A percentile compares a stretch with the other conserved stretches of the same genome.
phyloP scores from a whole-genome alignment of 2,113 vertebrate species.

The Chrysemys picta region DNA sequence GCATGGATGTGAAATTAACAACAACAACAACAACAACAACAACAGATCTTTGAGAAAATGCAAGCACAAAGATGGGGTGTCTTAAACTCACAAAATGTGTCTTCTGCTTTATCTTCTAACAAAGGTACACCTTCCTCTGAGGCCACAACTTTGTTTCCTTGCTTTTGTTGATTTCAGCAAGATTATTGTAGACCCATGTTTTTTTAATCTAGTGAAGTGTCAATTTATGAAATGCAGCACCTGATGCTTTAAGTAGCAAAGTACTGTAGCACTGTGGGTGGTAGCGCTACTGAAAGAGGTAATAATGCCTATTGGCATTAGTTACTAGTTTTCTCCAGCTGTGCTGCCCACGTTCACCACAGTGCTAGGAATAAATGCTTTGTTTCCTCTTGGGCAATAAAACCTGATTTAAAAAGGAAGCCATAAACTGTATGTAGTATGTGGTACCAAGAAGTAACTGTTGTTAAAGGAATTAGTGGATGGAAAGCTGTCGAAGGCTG shows the following conservation, averaged over 20 bases:
- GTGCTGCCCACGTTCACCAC: constrained; percentile 42
- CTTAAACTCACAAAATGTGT: accelerated
- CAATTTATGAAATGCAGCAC: constrained; percentile 10
- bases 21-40: not conserved
- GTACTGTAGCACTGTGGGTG: not conserved
- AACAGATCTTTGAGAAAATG: not conserved
- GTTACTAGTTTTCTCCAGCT: constrained; percentile 42
- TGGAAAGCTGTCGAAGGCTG: constrained; percentile 27
- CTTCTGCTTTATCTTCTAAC: not conserved
- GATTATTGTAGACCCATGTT: not conserved
- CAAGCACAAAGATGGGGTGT: accelerated
- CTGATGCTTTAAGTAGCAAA: constrained; percentile 8
- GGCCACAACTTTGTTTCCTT: not conserved
- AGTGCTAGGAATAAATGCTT: constrained; percentile 23
- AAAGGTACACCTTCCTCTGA: not conserved
- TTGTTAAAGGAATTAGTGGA: constrained; percentile 60
- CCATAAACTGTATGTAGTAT: constrained; percentile 53
- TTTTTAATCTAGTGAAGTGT: not conserved
- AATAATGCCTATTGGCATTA: constrained; percentile 62
- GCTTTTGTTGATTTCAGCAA: not conserved
- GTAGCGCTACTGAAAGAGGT: constrained; percentile 34
- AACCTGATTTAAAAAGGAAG: constrained; percentile 68
- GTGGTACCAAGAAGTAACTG: constrained; percentile 21
- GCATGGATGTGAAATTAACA: not conserved
- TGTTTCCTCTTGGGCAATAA: constrained; percentile 48